phyloP scores from a whole-genome alignment of 1,140 invertebrate species.

The Diorhabda carinulata region DNA sequence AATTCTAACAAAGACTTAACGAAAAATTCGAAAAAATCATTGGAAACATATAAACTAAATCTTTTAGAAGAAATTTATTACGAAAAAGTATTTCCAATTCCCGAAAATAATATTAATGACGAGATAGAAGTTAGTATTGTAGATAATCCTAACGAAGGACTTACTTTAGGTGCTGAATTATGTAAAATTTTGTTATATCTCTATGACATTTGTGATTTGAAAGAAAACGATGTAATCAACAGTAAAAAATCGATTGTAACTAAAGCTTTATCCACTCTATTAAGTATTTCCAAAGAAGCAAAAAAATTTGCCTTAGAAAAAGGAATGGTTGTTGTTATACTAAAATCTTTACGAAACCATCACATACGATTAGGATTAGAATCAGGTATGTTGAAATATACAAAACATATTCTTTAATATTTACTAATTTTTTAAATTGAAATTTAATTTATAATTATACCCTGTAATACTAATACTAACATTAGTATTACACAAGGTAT shows the following conservation, averaged over 20 bases:
- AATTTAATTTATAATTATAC: too few species aligned
- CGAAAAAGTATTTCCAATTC: conserved; percentile 34
- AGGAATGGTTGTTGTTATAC: conserved; percentile 44
- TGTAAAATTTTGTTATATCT: conserved; percentile 49
- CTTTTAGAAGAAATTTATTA: conserved; percentile 30
- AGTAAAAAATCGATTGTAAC: conserved; percentile 47
- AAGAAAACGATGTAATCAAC: conserved; percentile 40
- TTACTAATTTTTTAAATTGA: too few species aligned
- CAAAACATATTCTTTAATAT: too few species aligned
- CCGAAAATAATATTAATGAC: conserved; percentile 8
- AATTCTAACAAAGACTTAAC: conserved; percentile 19
- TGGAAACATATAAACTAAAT: conserved; percentile 20
- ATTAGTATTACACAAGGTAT: too few species aligned
- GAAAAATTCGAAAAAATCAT: conserved; percentile 11
- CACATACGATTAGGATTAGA: conserved; percentile 52
- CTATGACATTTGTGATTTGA: conserved; percentile 49
- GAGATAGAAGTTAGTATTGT: conserved; percentile 23
- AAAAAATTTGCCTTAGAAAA: conserved; percentile 48
- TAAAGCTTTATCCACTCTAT: conserved; percentile 48
- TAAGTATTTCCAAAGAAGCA: conserved; percentile 49
- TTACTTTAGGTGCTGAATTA: conserved; percentile 47
- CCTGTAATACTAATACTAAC: too few species aligned
- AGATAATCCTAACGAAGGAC: conserved; percentile 8
- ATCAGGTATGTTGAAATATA: conserved; percentile 28
- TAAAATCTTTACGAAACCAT: conserved; percentile 50